Percentiles rank a stretch among this genome's conserved stretches.
phyloP scores from a whole-genome alignment of 2,888 invertebrate species.

The Agrilus biguttatus region DNA sequence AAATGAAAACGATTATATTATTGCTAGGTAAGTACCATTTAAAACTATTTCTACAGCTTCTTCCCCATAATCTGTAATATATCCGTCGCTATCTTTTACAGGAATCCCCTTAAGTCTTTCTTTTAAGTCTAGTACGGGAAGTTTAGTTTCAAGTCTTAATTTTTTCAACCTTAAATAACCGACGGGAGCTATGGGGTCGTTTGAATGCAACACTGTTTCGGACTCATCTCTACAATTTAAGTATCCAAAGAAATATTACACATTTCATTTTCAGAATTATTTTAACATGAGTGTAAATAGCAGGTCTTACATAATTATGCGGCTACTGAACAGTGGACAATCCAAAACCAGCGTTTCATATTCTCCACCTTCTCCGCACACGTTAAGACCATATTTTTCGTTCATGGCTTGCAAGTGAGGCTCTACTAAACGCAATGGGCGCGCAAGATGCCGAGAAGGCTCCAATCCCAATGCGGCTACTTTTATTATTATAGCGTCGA shows the following conservation, averaged over 20 bases:
- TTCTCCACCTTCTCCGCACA: slow-evolving; percentile 98
- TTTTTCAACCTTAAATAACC: slow-evolving; percentile 83
- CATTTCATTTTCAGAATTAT: too few species aligned
- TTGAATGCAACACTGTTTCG: slow-evolving; percentile 77
- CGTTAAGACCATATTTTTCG: slow-evolving; percentile 85
- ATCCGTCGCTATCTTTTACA: slow-evolving; percentile 26
- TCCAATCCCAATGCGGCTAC: slow-evolving; percentile 89
- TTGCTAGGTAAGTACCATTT: slow-evolving; percentile 8
- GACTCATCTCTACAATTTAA: slow-evolving; percentile 56
- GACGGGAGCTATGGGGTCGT: slow-evolving; percentile 88
- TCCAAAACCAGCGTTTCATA: slow-evolving; percentile 96
- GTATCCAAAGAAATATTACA: too few species aligned
- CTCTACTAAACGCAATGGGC: slow-evolving; percentile 70
- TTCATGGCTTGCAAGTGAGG: slow-evolving; percentile 79
- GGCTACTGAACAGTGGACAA: slow-evolving; percentile 88
- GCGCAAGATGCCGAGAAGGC: slow-evolving; percentile 74
- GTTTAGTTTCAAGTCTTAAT: slow-evolving; percentile 60
- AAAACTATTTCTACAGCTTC: slow-evolving; percentile 19
- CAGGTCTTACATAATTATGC: slow-evolving; percentile 71
- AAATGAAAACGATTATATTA: slow-evolving; percentile 9
- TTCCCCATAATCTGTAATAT: slow-evolving; percentile 28
- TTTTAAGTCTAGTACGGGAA: slow-evolving; percentile 27
- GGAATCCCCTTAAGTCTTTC: slow-evolving; percentile 24
- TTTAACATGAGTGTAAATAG: neutral
- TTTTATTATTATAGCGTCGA: slow-evolving; percentile 94